Base-by-base conservation (phyloP, 2,113 vertebrate species). In the Tyto alba region DNA sequence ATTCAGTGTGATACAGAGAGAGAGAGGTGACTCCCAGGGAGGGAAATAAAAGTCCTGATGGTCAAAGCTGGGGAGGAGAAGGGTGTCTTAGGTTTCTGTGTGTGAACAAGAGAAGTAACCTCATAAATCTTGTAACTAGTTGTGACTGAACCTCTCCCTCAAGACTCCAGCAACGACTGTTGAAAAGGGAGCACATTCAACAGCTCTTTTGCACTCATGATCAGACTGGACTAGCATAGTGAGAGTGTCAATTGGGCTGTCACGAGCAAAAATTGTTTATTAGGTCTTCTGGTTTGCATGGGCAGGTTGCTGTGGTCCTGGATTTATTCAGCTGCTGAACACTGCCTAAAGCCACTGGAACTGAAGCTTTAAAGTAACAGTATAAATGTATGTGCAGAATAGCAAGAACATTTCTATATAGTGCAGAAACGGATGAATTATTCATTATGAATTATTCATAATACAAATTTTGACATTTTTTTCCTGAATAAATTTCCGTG, bases 391-490 rank as follows among this genome's bases (percentile, higher is more conserved):
- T 90, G 52, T 87, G 83, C 84, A 91, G 90, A 93, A 94, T 69
- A 95, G 81, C 96, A 95, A 88, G 90, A 96, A 94, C 56, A 87
- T 95, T 96, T 95, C 96, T 97, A 76, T 91, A 91, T 38, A 93
- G 36, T 80, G 53, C 45, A 91, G 81, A 93, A 41, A 88, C 55
- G 29, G 90, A 86, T 96, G 78, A 95, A 96, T 96, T 97, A 96
- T 96, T 97, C 96, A 96, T 90, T 74, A 93, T 92, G 92, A 97
- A 97, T 95, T 96, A 96, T 97, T 96, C 95, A 96, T 89, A 93
- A 85, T 77, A 95, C 32, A 94, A 59, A 68, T 94, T 93, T 90
- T 94, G 66, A 69, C 76, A 55, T 80, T 92, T 91, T 91, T 95
- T 97, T 94, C 56, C 78, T 89, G 93, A 97, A 94, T 93, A 94